A percentile compares a stretch with the other conserved stretches of the same genome.
Conservation (phyloP, 2,797 vertebrate species). For the Artibeus jamaicensis region DNA sequence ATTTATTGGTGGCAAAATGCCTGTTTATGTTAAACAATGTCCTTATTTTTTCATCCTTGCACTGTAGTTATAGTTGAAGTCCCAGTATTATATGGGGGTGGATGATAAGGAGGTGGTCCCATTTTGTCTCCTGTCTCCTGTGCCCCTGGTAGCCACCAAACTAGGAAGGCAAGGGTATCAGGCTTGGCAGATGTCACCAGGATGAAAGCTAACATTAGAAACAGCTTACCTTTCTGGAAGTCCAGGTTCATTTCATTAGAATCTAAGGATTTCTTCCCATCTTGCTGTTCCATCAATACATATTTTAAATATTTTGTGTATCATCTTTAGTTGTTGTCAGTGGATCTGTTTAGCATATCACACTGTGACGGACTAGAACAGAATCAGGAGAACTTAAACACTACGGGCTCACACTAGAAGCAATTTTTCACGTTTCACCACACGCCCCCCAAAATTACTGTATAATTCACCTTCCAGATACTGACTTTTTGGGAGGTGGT, state of each 20-base stretch:
- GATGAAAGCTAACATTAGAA: background rate
- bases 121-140: background rate
- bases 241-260: background rate
- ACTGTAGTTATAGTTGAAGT: background rate
- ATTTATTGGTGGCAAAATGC: background rate
- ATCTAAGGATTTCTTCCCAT: background rate
- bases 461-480: background rate
- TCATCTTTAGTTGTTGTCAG: background rate
- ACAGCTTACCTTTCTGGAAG: background rate
- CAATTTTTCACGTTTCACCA: background rate
- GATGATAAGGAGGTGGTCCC: rapidly evolving
- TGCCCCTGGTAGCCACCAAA: no score
- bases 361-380: background rate
- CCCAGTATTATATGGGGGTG: background rate
- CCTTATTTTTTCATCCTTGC: background rate
- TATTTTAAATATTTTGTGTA: background rate
- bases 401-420: background rate
- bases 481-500: background rate
- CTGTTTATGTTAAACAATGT: background rate
- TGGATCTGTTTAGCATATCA: background rate
- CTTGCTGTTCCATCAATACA: background rate
- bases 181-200: background rate
- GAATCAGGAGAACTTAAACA: background rate
- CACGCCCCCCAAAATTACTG: background rate
- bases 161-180: background rate